Percentiles rank a stretch among this genome's conserved stretches.
Evolutionary conservation across 2,888 invertebrate genomes (phyloP).

Genomic region (Heliconius sara): DNA sequence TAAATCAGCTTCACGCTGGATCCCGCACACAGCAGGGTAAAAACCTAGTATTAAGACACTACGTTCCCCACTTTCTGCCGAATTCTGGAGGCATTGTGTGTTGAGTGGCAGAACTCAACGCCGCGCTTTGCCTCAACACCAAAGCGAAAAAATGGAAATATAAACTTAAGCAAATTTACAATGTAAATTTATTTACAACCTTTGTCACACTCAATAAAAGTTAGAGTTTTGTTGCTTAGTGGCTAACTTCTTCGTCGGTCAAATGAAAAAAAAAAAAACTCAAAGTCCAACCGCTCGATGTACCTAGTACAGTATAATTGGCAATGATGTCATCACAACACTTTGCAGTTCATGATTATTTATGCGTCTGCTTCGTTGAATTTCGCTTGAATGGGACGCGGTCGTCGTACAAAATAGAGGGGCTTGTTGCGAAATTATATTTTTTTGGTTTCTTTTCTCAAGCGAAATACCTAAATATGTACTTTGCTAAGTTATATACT

Average conservation of each 20-base stretch:
- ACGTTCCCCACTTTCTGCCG: no score
- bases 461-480: neutral
- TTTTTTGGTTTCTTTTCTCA: neutral
- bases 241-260: neutral
- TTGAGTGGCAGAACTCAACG: no score
- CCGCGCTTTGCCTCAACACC: no score
- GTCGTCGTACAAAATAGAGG: constrained; percentile 7
- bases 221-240: neutral
- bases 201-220: neutral
- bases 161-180: no score
- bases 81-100: no score
- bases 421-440: constrained; percentile 7
- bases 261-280: neutral
- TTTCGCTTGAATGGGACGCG: constrained; percentile 29
- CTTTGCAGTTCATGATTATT: constrained; percentile 55
- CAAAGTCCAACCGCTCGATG: neutral
- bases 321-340: constrained; percentile 58
- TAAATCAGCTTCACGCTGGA: no score
- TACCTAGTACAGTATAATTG: constrained; percentile 36
- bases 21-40: no score
- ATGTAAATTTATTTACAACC: no score
- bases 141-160: no score
- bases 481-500: neutral
- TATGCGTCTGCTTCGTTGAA: constrained; percentile 50
- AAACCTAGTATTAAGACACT: no score